Conservation (phyloP, 2,797 vertebrate genomes). For the Myotis findleyi region DNA sequence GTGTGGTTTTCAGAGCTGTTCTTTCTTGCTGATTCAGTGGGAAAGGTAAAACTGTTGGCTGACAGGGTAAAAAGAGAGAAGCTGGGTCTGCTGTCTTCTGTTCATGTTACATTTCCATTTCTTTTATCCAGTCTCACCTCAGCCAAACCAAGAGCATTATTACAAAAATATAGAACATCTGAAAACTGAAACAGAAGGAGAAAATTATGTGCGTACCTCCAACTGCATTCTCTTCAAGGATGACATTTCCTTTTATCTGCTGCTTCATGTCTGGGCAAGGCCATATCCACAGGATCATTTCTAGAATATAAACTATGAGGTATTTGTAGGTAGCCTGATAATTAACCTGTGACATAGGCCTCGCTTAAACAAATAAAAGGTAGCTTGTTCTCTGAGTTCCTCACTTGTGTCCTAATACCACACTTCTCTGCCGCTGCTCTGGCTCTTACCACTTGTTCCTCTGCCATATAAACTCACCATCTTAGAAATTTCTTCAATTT, state of each 20-base stretch:
- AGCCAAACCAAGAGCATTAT: not conserved
- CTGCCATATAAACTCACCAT: not conserved
- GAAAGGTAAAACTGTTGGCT: slow-evolving; percentile 51
- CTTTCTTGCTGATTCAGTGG: slow-evolving; percentile 26
- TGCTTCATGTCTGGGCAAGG: not conserved
- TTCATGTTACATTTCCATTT: not conserved
- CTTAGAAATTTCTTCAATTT: not conserved
- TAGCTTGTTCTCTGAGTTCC: not conserved
- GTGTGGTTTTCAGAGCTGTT: slow-evolving; percentile 41
- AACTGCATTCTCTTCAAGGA: not conserved
- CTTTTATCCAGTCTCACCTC: not conserved
- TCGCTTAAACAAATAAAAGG: not conserved
- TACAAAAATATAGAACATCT: not conserved
- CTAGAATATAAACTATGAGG: not conserved
- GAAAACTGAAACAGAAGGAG: not conserved
- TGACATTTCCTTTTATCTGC: not conserved
- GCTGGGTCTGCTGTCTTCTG: not conserved
- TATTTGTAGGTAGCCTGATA: not conserved
- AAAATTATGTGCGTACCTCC: not conserved
- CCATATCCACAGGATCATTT: not conserved
- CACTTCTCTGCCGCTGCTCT: not conserved
- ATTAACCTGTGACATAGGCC: not conserved
- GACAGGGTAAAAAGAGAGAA: not conserved
- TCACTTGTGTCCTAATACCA: not conserved
- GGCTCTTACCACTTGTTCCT: not conserved